These are phyloP conservation scores for Antheraea assamensis DNA, from an alignment of 2,888 invertebrate genomes.

Conservation along the genomic window DNA sequence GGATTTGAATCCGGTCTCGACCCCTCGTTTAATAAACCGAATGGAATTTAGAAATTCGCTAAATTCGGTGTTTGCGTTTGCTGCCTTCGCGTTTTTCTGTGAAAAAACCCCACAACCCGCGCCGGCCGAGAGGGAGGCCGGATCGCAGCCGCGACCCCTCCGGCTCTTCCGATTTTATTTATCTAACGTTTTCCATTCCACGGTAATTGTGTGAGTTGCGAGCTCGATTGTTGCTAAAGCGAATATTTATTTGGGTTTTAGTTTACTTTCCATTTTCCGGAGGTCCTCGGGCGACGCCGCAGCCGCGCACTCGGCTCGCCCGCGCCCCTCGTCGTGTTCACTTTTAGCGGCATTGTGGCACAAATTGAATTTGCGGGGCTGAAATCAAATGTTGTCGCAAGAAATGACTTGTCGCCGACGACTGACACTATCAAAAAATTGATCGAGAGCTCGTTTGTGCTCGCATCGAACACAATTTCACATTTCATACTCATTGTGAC, in stretches of 20 bases:
- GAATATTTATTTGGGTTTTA: slow-evolving; percentile 79
- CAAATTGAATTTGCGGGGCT: slow-evolving; percentile 76
- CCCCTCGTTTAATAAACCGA: slow-evolving; percentile 73
- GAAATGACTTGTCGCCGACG: slow-evolving; percentile 70
- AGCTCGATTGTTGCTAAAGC: slow-evolving; percentile 77
- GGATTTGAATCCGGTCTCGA: slow-evolving; percentile 47
- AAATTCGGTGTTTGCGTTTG: slow-evolving; percentile 77
- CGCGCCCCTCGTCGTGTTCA: slow-evolving; percentile 29
- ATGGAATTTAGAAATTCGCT: slow-evolving; percentile 78
- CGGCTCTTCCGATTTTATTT: slow-evolving; percentile 77
- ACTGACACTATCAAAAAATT: slow-evolving; percentile 79
- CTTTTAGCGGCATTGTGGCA: slow-evolving; percentile 60
- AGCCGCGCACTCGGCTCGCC: slow-evolving; percentile 25
- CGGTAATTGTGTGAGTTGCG: slow-evolving; percentile 78
- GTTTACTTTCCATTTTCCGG: slow-evolving; percentile 66
- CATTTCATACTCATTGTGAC: background rate
- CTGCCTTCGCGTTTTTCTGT: slow-evolving; percentile 71
- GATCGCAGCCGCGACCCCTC: slow-evolving; percentile 33
- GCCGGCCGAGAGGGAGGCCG: slow-evolving; percentile 16
- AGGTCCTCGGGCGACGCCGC: slow-evolving; percentile 31
- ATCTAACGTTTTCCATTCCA: slow-evolving; percentile 79
- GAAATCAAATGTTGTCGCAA: slow-evolving; percentile 75
- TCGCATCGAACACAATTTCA: slow-evolving; percentile 21
- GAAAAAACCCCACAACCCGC: slow-evolving; percentile 48
- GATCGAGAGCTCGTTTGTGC: slow-evolving; percentile 53